Percentiles rank a stretch among this genome's conserved stretches.
These are phyloP conservation scores for Procambarus clarkii DNA, from an alignment of 1,140 invertebrate species.

Conservation along the genomic window DNA sequence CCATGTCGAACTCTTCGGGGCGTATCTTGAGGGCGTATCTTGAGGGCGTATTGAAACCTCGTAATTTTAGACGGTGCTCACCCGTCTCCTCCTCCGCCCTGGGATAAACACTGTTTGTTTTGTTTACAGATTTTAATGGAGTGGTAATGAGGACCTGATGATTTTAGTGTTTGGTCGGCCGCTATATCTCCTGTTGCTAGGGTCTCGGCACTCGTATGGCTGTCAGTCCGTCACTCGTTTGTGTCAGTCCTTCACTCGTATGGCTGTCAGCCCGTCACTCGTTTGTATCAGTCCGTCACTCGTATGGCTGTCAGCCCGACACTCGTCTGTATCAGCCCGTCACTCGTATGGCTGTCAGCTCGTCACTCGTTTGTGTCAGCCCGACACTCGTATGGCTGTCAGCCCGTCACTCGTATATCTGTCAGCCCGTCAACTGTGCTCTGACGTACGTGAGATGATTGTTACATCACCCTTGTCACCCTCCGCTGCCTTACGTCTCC, in stretches of 20 bases:
- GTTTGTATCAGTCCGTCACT: background rate
- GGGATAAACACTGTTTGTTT: constrained; percentile 56
- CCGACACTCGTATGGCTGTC: constrained; percentile 18
- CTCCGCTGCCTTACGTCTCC: background rate
- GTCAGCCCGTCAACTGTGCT: too few species aligned
- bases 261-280: too few species aligned
- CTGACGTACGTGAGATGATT: background rate
- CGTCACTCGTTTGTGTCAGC: too few species aligned
- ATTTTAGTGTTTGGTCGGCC: constrained; percentile 50
- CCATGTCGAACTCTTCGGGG: background rate
- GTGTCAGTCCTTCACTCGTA: too few species aligned
- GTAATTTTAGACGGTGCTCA: constrained; percentile 56
- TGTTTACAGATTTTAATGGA: constrained; percentile 63
- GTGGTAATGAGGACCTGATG: constrained; percentile 63
- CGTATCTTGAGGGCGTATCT: too few species aligned
- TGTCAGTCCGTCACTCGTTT: constrained; percentile 12
- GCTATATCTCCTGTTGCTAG: constrained; percentile 21
- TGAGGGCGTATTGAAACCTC: constrained; percentile 48
- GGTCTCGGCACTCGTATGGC: constrained; percentile 5
- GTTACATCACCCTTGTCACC: background rate
- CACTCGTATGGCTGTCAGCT: background rate
- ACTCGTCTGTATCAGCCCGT: background rate
- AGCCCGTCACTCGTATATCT: background rate
- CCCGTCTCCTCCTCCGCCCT: constrained; percentile 2
- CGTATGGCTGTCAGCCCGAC: constrained; percentile 23